These are phyloP conservation scores for Rattus rattus DNA, from an alignment of 2,113 vertebrate genomes.

Conservation along the genomic window DNA sequence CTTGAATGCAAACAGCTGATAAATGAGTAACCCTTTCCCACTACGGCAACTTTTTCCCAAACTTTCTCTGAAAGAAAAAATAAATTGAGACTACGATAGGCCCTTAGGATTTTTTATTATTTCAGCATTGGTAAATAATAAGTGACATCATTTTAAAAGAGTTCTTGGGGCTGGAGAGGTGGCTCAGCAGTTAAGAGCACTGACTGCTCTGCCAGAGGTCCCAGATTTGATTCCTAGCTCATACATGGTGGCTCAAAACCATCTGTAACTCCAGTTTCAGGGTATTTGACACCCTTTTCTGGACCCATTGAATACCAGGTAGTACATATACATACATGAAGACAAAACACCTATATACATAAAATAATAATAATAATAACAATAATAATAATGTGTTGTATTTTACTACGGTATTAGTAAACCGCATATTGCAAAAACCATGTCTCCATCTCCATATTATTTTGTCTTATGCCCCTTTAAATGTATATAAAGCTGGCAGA, in stretches of 20 bases:
- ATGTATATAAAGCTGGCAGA: not conserved
- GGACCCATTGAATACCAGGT: not conserved
- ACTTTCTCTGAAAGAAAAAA: not conserved
- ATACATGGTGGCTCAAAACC: not conserved
- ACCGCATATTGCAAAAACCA: not conserved
- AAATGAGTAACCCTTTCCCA: not conserved
- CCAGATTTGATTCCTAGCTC: not conserved
- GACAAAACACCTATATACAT: not conserved
- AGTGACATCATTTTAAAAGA: not conserved
- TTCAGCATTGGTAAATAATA: slow-evolving; percentile 59
- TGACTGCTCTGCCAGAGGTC: not conserved
- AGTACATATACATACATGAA: not conserved
- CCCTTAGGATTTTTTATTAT: not conserved
- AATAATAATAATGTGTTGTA: not conserved
- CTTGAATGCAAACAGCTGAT: not conserved
- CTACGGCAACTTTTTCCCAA: not conserved
- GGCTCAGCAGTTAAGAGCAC: not conserved
- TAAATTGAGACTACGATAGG: not conserved
- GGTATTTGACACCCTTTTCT: not conserved
- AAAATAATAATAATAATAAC: not conserved
- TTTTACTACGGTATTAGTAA: not conserved
- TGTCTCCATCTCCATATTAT: slow-evolving; percentile 1
- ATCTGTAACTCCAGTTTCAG: not conserved
- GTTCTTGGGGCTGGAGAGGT: not conserved
- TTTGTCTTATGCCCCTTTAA: slow-evolving; percentile 29